phyloP scores from a whole-genome alignment of 2,888 invertebrate genomes.

The Priocnemis perturbator region DNA sequence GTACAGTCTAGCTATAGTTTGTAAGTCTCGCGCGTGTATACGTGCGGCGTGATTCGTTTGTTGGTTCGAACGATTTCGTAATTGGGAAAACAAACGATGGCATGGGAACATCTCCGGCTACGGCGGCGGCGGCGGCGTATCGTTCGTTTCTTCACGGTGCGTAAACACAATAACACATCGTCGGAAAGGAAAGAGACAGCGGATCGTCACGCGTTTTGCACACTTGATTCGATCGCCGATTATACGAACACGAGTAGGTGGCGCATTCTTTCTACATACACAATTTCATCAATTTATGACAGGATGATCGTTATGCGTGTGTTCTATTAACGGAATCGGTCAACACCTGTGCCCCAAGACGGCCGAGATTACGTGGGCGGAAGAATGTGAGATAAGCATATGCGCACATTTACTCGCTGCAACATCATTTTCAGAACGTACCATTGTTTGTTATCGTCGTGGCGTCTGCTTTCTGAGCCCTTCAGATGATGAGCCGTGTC shows the following conservation, averaged over 20 bases:
- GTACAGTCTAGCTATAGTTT: too few species aligned
- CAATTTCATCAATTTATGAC: too few species aligned
- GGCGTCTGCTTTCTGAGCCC: slow-evolving; percentile 81
- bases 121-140: too few species aligned
- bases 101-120: slow-evolving; percentile 44
- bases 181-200: slow-evolving; percentile 17
- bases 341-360: too few species aligned
- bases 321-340: too few species aligned
- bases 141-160: slow-evolving; percentile 22
- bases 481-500: slow-evolving; percentile 81
- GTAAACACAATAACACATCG: slow-evolving; percentile 46
- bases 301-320: too few species aligned
- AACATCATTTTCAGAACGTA: slow-evolving; percentile 58
- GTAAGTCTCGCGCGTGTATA: too few species aligned
- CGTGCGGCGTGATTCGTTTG: slow-evolving; percentile 34
- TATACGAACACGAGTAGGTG: not conserved
- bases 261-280: too few species aligned
- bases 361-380: too few species aligned
- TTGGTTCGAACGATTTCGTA: slow-evolving; percentile 50
- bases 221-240: not conserved
- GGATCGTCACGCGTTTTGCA: slow-evolving; percentile 1
- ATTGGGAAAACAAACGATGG: slow-evolving; percentile 63
- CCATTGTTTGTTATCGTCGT: slow-evolving; percentile 81
- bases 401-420: too few species aligned
- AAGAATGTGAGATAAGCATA: too few species aligned